A percentile compares a stretch with the other conserved stretches of the same genome.
phyloP scores from a whole-genome alignment of 2,797 vertebrate genomes.

The Sylvia borin region DNA sequence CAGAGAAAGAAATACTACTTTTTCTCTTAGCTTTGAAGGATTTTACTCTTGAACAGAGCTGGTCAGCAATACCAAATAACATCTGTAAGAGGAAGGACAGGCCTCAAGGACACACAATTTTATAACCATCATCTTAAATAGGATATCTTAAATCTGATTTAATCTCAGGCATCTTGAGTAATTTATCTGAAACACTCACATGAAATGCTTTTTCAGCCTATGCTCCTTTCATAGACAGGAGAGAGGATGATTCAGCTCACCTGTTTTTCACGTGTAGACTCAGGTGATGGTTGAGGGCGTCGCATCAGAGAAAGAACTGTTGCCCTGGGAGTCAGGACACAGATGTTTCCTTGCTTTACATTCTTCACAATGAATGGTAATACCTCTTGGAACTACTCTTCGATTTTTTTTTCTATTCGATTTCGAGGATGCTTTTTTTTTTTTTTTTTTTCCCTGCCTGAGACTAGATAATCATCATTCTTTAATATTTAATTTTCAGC shows the following conservation, averaged over 20 bases:
- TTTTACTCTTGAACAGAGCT: background rate
- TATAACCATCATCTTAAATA: background rate
- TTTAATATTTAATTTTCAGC: background rate
- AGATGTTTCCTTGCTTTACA: background rate
- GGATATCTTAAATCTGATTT: background rate
- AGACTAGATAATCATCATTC: background rate
- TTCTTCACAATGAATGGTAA: background rate
- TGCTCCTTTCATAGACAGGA: background rate
- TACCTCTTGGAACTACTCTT: background rate
- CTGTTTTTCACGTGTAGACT: background rate
- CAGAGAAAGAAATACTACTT: background rate
- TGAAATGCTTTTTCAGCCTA: background rate
- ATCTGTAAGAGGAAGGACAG: background rate
- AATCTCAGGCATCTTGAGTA: background rate
- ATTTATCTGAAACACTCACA: background rate
- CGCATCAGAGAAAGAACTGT: background rate
- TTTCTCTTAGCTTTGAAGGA: background rate
- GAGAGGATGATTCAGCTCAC: background rate
- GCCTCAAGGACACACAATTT: background rate
- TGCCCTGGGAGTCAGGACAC: background rate
- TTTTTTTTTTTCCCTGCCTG: background rate
- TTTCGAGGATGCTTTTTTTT: background rate
- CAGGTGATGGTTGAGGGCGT: background rate
- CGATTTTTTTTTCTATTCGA: background rate
- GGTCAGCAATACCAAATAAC: background rate